These are phyloP conservation scores for Cynaeus angustus DNA, from an alignment of 2,888 invertebrate genomes.

Conservation along the genomic window DNA sequence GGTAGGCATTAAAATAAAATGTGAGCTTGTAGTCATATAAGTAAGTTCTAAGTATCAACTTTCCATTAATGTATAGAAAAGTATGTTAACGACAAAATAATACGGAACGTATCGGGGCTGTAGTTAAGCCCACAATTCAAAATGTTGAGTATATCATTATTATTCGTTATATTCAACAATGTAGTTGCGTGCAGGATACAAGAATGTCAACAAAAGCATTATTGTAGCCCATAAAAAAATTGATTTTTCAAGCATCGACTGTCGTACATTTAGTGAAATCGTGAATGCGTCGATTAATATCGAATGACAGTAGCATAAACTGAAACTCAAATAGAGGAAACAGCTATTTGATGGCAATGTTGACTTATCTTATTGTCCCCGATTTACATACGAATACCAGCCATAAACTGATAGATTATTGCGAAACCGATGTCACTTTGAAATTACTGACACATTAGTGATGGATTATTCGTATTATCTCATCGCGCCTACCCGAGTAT, in stretches of 20 bases:
- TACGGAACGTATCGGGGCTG: not conserved
- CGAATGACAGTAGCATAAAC: constrained; percentile 16
- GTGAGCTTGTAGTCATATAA: no score
- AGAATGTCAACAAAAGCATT: constrained; percentile 13
- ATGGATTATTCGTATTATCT: constrained; percentile 54
- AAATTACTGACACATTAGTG: constrained; percentile 60
- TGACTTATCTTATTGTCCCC: constrained; percentile 49
- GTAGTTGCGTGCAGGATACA: constrained; percentile 14
- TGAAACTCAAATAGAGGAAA: constrained; percentile 37
- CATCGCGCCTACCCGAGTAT: constrained; percentile 45
- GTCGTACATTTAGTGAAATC: constrained; percentile 20
- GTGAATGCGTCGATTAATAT: constrained; percentile 38
- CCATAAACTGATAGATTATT: constrained; percentile 49
- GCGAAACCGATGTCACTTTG: constrained; percentile 57
- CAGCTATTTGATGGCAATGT: constrained; percentile 42
- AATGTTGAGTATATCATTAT: constrained; percentile 3
- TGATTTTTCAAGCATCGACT: constrained; percentile 8
- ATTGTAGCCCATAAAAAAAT: constrained; percentile 10
- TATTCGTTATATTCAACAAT: constrained; percentile 10
- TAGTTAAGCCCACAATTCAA: constrained; percentile 5
- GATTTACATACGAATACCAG: constrained; percentile 48
- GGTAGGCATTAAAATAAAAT: no score
- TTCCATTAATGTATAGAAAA: not conserved
- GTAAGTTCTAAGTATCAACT: not conserved
- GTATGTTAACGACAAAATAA: not conserved